Evolutionary conservation across 2,797 vertebrate genomes (phyloP).

Genomic region (Petrocephalus sullivani): DNA sequence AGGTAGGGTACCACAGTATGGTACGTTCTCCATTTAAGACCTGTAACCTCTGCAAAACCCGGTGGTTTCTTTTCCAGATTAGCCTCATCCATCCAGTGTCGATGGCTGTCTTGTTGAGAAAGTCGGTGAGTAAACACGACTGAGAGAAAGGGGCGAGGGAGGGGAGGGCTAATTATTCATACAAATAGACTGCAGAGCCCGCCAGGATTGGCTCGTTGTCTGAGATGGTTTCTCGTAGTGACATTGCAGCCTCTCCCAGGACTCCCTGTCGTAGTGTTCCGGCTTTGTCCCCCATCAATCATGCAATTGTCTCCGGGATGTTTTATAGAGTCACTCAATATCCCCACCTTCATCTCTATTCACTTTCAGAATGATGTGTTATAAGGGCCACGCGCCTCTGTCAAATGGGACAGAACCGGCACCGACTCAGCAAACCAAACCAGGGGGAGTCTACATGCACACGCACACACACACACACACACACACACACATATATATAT

Average conservation of each 20-base stretch:
- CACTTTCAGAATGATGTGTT: conserved; percentile 86
- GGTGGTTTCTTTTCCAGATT: conserved; percentile 84
- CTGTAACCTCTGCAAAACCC: conserved; percentile 88
- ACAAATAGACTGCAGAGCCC: conserved; percentile 96
- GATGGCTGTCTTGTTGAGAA: conserved; percentile 99
- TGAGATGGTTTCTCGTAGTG: conserved; percentile 77
- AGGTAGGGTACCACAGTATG: conserved; percentile 83
- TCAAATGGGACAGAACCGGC: conserved; percentile 56
- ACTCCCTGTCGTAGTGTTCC: conserved; percentile 90
- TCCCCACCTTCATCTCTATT: conserved; percentile 96
- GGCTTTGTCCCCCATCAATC: conserved; percentile 99
- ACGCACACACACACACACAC: conserved; percentile 25
- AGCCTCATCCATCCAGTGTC: conserved; percentile 98
- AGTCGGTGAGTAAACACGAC: conserved; percentile 98
- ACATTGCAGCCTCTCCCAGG: conserved; percentile 82
- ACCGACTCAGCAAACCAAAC: conserved; percentile 36
- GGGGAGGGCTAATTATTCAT: conserved; percentile 92
- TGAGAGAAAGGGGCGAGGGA: conserved; percentile 72
- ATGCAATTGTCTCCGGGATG: conserved; percentile 96
- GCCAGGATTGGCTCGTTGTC: conserved; percentile 74
- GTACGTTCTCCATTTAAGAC: conserved; percentile 83
- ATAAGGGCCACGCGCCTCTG: conserved; percentile 73
- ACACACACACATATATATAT: not conserved
- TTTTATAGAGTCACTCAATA: conserved; percentile 98
- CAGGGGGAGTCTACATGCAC: conserved; percentile 22